phyloP scores from a whole-genome alignment of 2,113 vertebrate genomes.

The Tonatia bakeri region DNA sequence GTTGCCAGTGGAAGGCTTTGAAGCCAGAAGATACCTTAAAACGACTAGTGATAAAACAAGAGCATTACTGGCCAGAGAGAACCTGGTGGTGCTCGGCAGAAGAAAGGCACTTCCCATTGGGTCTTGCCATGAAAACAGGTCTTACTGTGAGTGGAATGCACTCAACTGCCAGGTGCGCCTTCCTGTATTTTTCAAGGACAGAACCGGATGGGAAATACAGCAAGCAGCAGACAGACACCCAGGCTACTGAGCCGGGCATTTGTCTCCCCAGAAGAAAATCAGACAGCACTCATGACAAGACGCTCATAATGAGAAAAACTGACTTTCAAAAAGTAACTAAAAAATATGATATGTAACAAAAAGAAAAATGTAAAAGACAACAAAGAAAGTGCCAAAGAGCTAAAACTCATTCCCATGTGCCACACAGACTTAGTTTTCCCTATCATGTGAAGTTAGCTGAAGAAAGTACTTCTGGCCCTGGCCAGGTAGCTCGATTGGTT shows the following conservation, averaged over 20 bases:
- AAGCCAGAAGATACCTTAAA: neutral
- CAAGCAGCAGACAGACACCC: neutral
- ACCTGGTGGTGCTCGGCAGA: too few species aligned
- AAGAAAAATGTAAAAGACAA: neutral
- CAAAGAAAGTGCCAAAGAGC: neutral
- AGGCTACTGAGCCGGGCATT: neutral
- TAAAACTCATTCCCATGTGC: neutral
- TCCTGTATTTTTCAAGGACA: neutral
- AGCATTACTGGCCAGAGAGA: neutral
- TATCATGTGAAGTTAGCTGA: neutral
- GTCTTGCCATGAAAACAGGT: too few species aligned
- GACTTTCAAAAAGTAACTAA: neutral
- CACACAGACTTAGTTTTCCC: neutral
- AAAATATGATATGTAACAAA: neutral
- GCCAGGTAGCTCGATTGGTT: too few species aligned
- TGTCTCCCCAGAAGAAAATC: too few species aligned
- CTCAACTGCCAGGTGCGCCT: neutral
- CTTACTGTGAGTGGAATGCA: accelerated
- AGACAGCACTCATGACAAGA: neutral
- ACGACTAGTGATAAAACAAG: neutral
- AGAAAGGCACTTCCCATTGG: neutral
- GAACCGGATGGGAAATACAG: neutral
- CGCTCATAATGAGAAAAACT: neutral
- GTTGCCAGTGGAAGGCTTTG: neutral
- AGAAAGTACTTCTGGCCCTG: neutral